A percentile compares a stretch with the other conserved stretches of the same genome.
phyloP scores from a whole-genome alignment of 1,140 invertebrate genomes.

The Spodoptera frugiperda region DNA sequence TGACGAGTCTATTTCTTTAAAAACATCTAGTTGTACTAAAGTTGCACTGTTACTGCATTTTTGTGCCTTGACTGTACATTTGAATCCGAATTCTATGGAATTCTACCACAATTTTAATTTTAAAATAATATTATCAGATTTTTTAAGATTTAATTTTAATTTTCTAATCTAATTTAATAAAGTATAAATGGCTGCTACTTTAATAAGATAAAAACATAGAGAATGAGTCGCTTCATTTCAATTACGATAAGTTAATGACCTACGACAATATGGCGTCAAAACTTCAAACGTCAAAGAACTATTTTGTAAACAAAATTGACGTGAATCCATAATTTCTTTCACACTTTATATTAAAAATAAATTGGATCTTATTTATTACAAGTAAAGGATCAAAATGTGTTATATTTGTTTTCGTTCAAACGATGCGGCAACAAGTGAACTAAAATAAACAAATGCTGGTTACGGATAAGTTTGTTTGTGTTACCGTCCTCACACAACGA shows the following conservation, averaged over 20 bases:
- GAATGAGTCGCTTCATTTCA: not conserved
- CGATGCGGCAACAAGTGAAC: slow-evolving; percentile 67
- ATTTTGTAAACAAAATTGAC: not conserved
- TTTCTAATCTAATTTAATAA: no score
- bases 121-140: no score
- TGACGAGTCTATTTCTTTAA: no score
- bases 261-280: not conserved
- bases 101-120: no score
- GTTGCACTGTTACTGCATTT: no score
- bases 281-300: not conserved
- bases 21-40: no score
- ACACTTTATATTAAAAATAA: slow-evolving; percentile 16
- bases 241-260: no score
- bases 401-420: slow-evolving; percentile 62
- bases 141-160: no score
- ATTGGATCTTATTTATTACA: slow-evolving; percentile 45
- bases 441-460: slow-evolving; percentile 62
- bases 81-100: no score
- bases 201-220: no score
- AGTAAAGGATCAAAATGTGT: slow-evolving; percentile 45
- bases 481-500: slow-evolving; percentile 15
- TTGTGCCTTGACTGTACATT: no score
- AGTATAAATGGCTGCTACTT: no score
- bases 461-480: slow-evolving; percentile 25
- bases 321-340: slow-evolving; percentile 16